A percentile compares a stretch with the other conserved stretches of the same genome.
Conservation (phyloP, 2,888 invertebrate species). For the Drosophila quinaria region DNA sequence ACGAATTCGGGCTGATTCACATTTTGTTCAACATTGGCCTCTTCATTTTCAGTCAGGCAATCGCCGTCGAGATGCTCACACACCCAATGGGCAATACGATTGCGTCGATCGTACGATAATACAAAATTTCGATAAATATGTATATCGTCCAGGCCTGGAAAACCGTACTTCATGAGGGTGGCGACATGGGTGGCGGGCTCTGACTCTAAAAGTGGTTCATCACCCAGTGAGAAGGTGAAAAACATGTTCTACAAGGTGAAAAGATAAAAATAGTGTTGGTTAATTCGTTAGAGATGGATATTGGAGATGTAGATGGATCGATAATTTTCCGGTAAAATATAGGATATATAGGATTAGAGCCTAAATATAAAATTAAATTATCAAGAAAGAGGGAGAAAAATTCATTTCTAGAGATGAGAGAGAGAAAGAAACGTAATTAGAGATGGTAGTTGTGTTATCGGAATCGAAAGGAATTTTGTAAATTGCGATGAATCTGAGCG, state of each 20-base stretch:
- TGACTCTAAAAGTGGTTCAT: not conserved
- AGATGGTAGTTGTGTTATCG: too few species aligned
- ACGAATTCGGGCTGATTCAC: slow-evolving; percentile 29
- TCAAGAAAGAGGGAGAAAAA: too few species aligned
- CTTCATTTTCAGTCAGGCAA: slow-evolving; percentile 86
- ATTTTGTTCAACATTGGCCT: not conserved
- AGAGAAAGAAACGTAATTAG: too few species aligned
- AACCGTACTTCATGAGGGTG: slow-evolving; percentile 96
- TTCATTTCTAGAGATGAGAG: too few species aligned
- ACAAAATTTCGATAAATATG: slow-evolving; percentile 95
- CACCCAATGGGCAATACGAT: slow-evolving; percentile 96
- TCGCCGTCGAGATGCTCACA: slow-evolving; percentile 90
- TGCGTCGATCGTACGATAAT: slow-evolving; percentile 94
- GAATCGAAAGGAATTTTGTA: too few species aligned
- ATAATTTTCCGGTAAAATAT: too few species aligned
- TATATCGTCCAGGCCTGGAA: slow-evolving; percentile 94
- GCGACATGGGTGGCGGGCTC: slow-evolving; percentile 81
- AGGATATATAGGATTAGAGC: too few species aligned
- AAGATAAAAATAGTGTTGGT: not conserved
- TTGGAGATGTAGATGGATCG: too few species aligned
- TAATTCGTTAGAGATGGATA: not conserved
- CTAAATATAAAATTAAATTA: too few species aligned
- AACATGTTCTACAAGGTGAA: slow-evolving; percentile 37
- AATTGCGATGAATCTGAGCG: too few species aligned
- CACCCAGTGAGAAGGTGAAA: slow-evolving; percentile 50